Percentiles rank a stretch among this genome's conserved stretches.
phyloP scores from a whole-genome alignment of 1,140 invertebrate genomes.

The Capitella teleta region DNA sequence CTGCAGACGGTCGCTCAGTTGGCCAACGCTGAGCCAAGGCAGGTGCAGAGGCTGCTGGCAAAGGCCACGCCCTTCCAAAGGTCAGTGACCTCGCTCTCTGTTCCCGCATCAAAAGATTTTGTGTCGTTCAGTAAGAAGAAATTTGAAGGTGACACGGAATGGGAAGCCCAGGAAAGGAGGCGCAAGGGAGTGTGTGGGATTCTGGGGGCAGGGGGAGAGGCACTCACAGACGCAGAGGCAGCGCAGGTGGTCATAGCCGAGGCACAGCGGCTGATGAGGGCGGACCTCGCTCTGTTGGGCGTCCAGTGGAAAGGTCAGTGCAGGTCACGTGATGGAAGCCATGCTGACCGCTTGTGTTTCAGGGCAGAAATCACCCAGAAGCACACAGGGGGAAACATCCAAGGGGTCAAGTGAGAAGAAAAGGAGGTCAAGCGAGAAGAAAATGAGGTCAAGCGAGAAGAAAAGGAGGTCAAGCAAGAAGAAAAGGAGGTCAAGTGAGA shows the following conservation, averaged over 20 bases:
- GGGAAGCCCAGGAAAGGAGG: conserved; percentile 55
- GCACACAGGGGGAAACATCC: too few relatives aligned
- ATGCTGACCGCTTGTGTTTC: too few relatives aligned
- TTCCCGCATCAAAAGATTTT: neutral
- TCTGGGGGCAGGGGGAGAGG: conserved; percentile 71
- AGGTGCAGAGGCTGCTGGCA: conserved; percentile 63
- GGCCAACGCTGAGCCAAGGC: conserved; percentile 55
- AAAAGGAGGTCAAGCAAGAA: too few relatives aligned
- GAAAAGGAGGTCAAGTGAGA: too few relatives aligned
- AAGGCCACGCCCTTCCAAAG: conserved; percentile 65
- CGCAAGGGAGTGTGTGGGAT: conserved; percentile 47
- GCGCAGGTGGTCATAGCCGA: conserved; percentile 67
- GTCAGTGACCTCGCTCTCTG: conserved; percentile 15
- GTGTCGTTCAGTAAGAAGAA: conserved; percentile 51
- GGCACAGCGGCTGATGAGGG: conserved; percentile 50
- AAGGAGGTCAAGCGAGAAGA: too few relatives aligned
- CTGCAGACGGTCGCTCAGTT: conserved; percentile 66
- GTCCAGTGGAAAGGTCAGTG: conserved; percentile 14
- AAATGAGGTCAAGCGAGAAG: too few relatives aligned
- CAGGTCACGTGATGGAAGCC: too few relatives aligned
- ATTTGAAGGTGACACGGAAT: conserved; percentile 56
- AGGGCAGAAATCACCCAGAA: too few relatives aligned
- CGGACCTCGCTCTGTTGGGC: conserved; percentile 30
- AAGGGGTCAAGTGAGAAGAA: too few relatives aligned
- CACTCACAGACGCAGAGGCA: conserved; percentile 69